A percentile compares a stretch with the other conserved stretches of the same genome.
phyloP scores from a whole-genome alignment of 2,113 vertebrate species.

The Indri indri region DNA sequence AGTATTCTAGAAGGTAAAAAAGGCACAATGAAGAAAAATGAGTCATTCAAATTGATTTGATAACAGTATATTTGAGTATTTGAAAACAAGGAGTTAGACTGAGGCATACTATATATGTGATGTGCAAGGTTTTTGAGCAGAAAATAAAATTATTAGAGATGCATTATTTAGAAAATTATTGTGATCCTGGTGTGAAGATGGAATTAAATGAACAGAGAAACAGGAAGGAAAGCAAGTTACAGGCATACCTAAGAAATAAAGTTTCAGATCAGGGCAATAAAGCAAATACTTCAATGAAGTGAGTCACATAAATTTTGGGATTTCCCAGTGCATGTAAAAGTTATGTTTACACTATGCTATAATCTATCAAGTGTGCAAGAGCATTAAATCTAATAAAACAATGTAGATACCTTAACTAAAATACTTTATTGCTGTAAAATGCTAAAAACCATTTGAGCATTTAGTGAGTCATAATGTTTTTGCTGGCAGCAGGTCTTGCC shows the following conservation, averaged over 20 bases:
- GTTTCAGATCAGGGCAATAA: background rate
- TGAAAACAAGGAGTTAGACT: background rate
- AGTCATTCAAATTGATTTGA: background rate
- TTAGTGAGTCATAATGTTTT: background rate
- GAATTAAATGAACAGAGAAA: background rate
- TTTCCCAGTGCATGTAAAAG: background rate
- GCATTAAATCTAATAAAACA: background rate
- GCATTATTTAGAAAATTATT: background rate
- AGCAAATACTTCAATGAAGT: background rate
- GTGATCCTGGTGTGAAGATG: background rate
- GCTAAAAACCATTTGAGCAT: too few relatives aligned
- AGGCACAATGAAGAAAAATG: background rate
- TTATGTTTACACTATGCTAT: background rate
- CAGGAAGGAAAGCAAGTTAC: background rate
- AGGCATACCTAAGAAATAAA: background rate
- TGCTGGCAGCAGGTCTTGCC: background rate
- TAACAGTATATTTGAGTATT: background rate
- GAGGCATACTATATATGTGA: background rate
- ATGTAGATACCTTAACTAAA: background rate
- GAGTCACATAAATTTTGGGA: background rate
- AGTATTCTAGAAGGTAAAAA: background rate
- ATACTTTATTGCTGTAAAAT: too few relatives aligned
- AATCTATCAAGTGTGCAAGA: background rate
- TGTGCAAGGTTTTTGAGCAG: background rate
- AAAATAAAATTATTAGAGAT: background rate